A percentile compares a stretch with the other conserved stretches of the same genome.
These are phyloP conservation scores for Mesorhabditis sp. DNA, from an alignment of 2,888 invertebrate species.

Conservation along the genomic window DNA sequence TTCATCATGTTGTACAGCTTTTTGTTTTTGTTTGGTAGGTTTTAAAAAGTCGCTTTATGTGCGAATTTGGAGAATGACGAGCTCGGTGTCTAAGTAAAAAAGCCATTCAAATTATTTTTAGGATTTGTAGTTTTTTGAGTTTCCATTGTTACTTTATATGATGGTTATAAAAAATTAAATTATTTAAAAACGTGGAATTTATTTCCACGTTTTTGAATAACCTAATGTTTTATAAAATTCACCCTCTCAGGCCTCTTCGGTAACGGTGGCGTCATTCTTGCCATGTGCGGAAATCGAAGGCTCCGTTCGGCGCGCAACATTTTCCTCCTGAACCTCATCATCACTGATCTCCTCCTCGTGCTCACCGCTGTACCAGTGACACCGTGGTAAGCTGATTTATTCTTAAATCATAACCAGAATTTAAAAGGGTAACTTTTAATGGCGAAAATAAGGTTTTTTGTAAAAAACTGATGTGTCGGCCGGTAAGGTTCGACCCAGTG, in stretches of 20 bases:
- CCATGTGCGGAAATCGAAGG: slow-evolving; percentile 47
- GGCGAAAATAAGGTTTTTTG: too few species aligned
- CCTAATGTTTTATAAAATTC: background rate
- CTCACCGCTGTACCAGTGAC: slow-evolving; percentile 56
- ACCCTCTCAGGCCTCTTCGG: slow-evolving; percentile 47
- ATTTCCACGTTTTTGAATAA: background rate
- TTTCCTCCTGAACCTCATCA: slow-evolving; percentile 55
- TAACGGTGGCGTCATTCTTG: slow-evolving; percentile 54
- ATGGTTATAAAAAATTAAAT: too few species aligned
- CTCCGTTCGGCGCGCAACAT: slow-evolving; percentile 57
- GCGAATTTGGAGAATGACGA: too few species aligned
- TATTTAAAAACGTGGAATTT: too few species aligned
- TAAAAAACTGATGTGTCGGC: too few species aligned
- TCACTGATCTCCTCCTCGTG: slow-evolving; percentile 54
- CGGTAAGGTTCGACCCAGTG: background rate
- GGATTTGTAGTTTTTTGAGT: too few species aligned
- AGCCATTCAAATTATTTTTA: too few species aligned
- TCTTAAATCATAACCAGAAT: too few species aligned
- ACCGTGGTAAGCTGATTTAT: slow-evolving; percentile 50
- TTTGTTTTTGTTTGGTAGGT: slow-evolving; percentile 43
- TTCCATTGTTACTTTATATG: too few species aligned
- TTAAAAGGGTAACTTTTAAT: too few species aligned
- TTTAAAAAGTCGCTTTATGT: too few species aligned
- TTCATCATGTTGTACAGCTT: slow-evolving; percentile 49
- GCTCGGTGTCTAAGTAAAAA: too few species aligned